These are phyloP conservation scores for Columba guinea DNA, from an alignment of 2,797 vertebrate species.

Conservation along the genomic window DNA sequence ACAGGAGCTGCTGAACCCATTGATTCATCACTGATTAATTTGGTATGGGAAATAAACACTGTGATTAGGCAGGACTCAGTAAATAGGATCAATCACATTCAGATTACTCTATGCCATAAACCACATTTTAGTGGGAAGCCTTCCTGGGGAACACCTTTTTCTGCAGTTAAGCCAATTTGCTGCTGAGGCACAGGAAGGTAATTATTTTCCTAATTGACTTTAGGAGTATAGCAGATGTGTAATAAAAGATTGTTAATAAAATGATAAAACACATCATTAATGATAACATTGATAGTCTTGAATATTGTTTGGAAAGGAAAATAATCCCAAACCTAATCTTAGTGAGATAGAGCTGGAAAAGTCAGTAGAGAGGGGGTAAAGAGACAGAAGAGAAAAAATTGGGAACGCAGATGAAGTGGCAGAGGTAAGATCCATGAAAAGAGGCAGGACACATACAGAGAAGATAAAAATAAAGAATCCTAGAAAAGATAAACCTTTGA, in stretches of 20 bases:
- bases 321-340: not conserved
- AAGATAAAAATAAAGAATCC: not conserved
- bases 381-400: not conserved
- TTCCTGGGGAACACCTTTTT: not conserved
- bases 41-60: not conserved
- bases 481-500: not conserved
- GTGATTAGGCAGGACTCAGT: not conserved
- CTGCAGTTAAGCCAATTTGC: not conserved
- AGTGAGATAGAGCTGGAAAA: not conserved
- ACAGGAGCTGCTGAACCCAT: not conserved
- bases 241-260: not conserved
- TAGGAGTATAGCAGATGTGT: not conserved
- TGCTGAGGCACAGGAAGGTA: not conserved
- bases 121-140: not conserved
- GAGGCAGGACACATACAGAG: not conserved
- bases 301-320: not conserved
- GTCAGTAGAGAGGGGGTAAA: not conserved
- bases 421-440: not conserved
- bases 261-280: constrained; percentile 1
- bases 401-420: not conserved
- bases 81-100: not conserved
- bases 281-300: not conserved
- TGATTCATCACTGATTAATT: not conserved
- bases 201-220: constrained; percentile 35
- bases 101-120: not conserved